A percentile compares a stretch with the other conserved stretches of the same genome.
Conservation (phyloP, 2,113 vertebrate genomes). For the Xiphorhynchus elegans region DNA sequence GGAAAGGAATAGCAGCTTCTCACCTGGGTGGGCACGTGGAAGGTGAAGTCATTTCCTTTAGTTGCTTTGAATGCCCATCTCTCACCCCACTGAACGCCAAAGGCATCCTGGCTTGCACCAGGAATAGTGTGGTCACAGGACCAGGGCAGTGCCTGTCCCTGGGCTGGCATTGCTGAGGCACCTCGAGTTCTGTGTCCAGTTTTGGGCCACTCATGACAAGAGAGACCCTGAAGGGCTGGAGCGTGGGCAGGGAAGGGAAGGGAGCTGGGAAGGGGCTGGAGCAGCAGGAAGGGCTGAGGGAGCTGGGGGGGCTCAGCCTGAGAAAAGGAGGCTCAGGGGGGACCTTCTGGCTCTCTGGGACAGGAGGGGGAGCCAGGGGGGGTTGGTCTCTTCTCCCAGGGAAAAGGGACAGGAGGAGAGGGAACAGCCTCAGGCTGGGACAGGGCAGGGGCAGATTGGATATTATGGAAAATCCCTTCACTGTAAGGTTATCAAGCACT, state of each 20-base stretch:
- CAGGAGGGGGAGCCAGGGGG: not conserved
- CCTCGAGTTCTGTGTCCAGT: not conserved
- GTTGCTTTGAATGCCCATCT: not conserved
- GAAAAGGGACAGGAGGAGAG: too few species aligned
- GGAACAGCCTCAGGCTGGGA: not conserved
- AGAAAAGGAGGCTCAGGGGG: not conserved
- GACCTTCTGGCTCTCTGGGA: not conserved
- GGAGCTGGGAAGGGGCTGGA: not conserved
- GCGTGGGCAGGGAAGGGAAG: not conserved
- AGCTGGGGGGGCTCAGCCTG: not conserved
- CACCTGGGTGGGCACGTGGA: not conserved
- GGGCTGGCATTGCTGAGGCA: not conserved
- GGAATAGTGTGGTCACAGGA: not conserved
- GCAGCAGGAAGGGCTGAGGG: not conserved
- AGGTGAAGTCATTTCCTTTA: not conserved
- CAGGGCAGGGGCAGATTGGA: not conserved
- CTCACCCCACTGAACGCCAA: not conserved
- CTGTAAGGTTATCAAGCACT: not conserved
- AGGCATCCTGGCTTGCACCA: not conserved
- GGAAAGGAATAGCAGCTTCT: not conserved
- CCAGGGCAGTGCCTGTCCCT: not conserved
- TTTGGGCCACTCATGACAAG: not conserved
- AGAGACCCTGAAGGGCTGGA: not conserved
- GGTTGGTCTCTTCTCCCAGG: not conserved
- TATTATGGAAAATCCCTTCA: too few species aligned